Conservation (phyloP, 2,888 invertebrate species). For the Yponomeuta evonymella region DNA sequence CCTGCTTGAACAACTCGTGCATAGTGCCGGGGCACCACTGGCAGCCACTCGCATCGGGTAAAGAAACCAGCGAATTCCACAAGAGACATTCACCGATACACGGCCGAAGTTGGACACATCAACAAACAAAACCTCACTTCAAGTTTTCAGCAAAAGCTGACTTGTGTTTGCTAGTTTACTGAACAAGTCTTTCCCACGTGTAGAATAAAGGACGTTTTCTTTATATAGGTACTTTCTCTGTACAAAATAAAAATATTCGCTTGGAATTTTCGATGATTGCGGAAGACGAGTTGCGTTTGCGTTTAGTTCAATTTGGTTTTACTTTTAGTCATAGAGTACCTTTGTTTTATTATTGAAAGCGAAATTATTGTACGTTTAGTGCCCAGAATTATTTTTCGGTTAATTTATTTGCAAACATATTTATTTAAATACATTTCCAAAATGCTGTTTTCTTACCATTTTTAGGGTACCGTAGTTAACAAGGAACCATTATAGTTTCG, state of each 20-base stretch:
- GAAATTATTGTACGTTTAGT: too few species aligned
- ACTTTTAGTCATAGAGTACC: neutral
- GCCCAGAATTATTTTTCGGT: too few species aligned
- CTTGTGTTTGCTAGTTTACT: neutral
- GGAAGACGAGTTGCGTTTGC: neutral
- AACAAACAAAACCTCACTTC: constrained; percentile 25
- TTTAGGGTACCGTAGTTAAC: too few species aligned
- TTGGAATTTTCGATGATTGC: constrained; percentile 2
- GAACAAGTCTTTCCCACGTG: neutral
- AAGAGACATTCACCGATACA: constrained; percentile 28
- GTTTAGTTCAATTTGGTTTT: neutral
- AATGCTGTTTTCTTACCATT: too few species aligned
- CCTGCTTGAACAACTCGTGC: constrained; percentile 94
- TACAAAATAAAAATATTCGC: neutral
- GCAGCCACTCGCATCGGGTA: constrained; percentile 15
- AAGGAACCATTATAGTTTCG: too few species aligned
- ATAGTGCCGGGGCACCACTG: constrained; percentile 66
- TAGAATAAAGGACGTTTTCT: neutral
- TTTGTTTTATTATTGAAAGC: too few species aligned
- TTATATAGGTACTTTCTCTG: neutral
- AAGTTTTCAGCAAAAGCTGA: neutral
- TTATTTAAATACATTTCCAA: too few species aligned
- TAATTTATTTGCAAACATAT: too few species aligned
- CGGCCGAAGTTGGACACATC: constrained; percentile 35
- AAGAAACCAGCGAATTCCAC: constrained; percentile 11